A percentile compares a stretch with the other conserved stretches of the same genome.
Evolutionary conservation across 2,888 invertebrate genomes (phyloP).

Genomic region (Idaea dimidiata): DNA sequence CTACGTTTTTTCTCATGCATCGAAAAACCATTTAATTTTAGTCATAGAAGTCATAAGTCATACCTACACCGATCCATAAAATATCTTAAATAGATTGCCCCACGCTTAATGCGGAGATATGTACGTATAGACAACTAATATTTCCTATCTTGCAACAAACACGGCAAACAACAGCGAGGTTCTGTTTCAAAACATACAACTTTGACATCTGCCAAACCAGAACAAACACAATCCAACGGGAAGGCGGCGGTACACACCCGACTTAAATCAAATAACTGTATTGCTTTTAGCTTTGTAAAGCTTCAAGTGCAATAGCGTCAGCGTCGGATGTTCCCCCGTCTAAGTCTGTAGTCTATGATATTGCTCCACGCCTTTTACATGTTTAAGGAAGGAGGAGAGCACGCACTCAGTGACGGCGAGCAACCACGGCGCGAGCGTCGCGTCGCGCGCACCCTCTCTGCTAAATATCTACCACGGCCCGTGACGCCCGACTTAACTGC

Average conservation of each 20-base stretch:
- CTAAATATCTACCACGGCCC: conserved; percentile 66
- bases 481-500: conserved; percentile 73
- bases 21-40: too few species aligned
- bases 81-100: conserved; percentile 19
- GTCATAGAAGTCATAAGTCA: conserved; percentile 8
- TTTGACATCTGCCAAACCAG: conserved; percentile 80
- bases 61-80: conserved; percentile 14
- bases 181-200: conserved; percentile 78
- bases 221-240: conserved; percentile 76
- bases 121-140: conserved; percentile 50
- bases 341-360: conserved; percentile 78
- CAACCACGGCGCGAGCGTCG: conserved; percentile 31
- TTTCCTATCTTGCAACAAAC: conserved; percentile 64
- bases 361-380: conserved; percentile 80
- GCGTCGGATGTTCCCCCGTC: conserved; percentile 74
- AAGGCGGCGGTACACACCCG: conserved; percentile 75
- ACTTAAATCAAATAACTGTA: conserved; percentile 81
- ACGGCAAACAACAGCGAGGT: conserved; percentile 63
- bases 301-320: conserved; percentile 79
- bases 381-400: conserved; percentile 61
- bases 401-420: conserved; percentile 52
- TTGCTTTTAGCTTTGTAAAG: conserved; percentile 80
- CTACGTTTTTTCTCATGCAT: too few species aligned
- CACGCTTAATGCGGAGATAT: conserved; percentile 23
- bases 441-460: conserved; percentile 34